Evolutionary conservation across 2,113 vertebrate genomes (phyloP).

Genomic region (Pelmatolapia mariae): DNA sequence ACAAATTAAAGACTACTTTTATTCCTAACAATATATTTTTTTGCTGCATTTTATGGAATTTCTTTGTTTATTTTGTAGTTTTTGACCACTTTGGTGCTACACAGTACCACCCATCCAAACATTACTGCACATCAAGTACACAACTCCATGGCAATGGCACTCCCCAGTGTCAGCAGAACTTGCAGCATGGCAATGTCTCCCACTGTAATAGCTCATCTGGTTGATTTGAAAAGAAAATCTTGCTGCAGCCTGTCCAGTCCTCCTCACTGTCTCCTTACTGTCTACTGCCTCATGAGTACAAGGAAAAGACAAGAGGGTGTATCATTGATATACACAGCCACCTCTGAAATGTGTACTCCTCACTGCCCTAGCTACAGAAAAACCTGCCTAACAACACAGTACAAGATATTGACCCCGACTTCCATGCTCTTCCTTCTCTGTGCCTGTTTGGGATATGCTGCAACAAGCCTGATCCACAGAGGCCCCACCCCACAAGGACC

Average conservation of each 20-base stretch:
- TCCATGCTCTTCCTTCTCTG: neutral
- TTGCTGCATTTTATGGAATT: neutral
- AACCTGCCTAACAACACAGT: neutral
- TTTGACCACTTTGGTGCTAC: neutral
- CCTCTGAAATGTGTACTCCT: constrained; percentile 32
- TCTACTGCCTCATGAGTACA: neutral
- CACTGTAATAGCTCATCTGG: neutral
- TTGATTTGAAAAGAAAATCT: neutral
- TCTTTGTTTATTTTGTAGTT: neutral
- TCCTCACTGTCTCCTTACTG: neutral
- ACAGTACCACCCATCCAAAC: neutral
- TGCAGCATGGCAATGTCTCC: neutral
- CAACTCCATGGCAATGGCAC: neutral
- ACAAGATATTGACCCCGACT: neutral
- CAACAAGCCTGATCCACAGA: neutral
- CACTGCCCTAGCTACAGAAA: neutral
- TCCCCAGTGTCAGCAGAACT: neutral
- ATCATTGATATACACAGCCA: constrained; percentile 33
- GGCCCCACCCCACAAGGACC: neutral
- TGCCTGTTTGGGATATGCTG: neutral
- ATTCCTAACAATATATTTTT: neutral
- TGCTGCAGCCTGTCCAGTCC: neutral
- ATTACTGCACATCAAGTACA: neutral
- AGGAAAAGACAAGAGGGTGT: constrained; percentile 44
- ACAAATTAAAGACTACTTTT: neutral